Base-by-base conservation (phyloP, 1,140 invertebrate species). In the Drosophila hydei region DNA sequence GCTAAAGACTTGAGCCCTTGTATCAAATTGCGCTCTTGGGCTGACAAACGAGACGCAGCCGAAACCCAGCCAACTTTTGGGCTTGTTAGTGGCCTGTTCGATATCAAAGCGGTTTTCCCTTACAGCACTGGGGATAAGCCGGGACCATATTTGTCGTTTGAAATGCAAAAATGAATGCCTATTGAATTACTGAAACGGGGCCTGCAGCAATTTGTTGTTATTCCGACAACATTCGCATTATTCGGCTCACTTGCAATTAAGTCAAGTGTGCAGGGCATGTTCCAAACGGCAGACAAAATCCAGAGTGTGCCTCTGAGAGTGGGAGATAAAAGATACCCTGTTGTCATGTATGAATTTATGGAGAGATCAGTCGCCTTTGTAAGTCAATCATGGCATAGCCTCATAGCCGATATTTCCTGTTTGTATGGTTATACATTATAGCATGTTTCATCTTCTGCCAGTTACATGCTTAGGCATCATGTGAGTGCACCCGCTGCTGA, bases 201-300 rank as follows among this genome's bases (percentile, higher is more conserved):
- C 68, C 68, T 45, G 61, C 45, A 51, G 68, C 61, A 50, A 16
- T 55, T 21, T 51, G 19, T 40, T 55, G 59, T 47, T 63, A 48
- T 38, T 23, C 16, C 21, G 23, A 19, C 9, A 40, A 48, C 47
- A 52, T 45, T 54, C 63, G 54, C 38, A 65, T 60, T 45, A 65
- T 67, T 52, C 40, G 47, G 40, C 47, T 60, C 38, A 48, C 30
- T 52, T 61, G 64, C 64, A 73, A 73, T 73, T 73, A 73, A 68
- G 48, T 73, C 48, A 72, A 72, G 50, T 72, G 70, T 50, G 12
- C 33, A 8, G n/a, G 68, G 18, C 43, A 8, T 40, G 18, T n/a
- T 21, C n/a, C 6, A 30, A 56, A 50, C 3, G 11, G 43, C 36
- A 50, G 14, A 27, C 16, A 50, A 16, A 60, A 7, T 11, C 3